Evolutionary conservation across 2,888 invertebrate genomes (phyloP), one percentile per base, ranked within the genome.

Genomic region (Crematogaster levior): DNA sequence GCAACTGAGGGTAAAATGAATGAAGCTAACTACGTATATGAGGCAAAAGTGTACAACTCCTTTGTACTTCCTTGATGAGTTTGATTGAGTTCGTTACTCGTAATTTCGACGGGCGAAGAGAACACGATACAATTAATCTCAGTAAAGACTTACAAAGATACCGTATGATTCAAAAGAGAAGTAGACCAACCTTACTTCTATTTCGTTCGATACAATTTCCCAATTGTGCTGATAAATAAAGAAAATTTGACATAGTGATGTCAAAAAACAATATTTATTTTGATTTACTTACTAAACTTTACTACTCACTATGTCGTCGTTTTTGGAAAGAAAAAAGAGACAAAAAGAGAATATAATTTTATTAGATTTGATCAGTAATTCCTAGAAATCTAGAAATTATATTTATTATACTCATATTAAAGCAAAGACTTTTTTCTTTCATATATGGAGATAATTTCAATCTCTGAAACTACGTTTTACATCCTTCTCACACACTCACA

Each of bases 81-180:
- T 24, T 37, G 46, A 51, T 43, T 60, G 43, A 30, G 73, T 73
- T 56, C 1, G 34, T 73, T 73, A 34, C 21, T 24, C 30, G 43
- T 21, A 43, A 60, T 60, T 51, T 73, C 43, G n/a, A 3, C 43
- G 58, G 5, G 6, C 30, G 12, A 48, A 34, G 21, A n/a, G 21
- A 56, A 56, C 43, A 43, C n/a, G n/a, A 73, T 37, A 53, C 37
- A 15, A 73, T 73, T 58, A 43, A 58, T 56, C 46, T 72, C 24
- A 58, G 43, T 58, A 30, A 30, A 7, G 27, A 58, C 9, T 12
- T 53, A 51, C 51, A 27, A 21, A 40, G n/a, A 21, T 40, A 40
- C n/a, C 18, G 1, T 58, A 58, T 1, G 72, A 58, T n/a, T 27
- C 27, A 1, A 56, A 24, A 40, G n/a, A 27, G 27, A 72, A 70